phyloP scores from a whole-genome alignment of 2,113 vertebrate species.

The Nyctereutes procyonoides region DNA sequence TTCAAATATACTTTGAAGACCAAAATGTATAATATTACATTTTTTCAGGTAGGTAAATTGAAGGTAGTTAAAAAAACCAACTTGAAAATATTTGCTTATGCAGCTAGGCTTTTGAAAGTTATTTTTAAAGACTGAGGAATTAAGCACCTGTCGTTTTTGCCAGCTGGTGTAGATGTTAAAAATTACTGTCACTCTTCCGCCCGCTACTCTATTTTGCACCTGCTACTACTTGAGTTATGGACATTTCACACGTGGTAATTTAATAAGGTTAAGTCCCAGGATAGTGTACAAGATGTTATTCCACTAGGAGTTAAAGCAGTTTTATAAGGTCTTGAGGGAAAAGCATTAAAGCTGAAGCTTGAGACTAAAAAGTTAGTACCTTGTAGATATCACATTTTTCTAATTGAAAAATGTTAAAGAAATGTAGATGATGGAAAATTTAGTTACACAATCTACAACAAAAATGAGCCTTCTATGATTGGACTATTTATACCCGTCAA shows the following conservation, averaged over 20 bases:
- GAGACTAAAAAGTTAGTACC: conserved; percentile 31
- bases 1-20: conserved; percentile 43
- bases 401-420: conserved; percentile 30
- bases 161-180: conserved; percentile 78
- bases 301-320: not conserved
- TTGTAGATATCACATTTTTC: conserved; percentile 24
- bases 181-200: conserved; percentile 54
- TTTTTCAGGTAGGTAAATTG: conserved; percentile 49
- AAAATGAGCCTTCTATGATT: not conserved
- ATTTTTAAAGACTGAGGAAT: conserved; percentile 80
- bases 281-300: conserved; percentile 11
- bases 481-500: not conserved
- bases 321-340: conserved; percentile 62
- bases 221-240: conserved; percentile 72
- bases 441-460: not conserved
- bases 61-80: conserved; percentile 61
- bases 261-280: conserved; percentile 74
- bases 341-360: conserved; percentile 43
- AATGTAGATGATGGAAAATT: not conserved
- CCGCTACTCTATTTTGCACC: conserved; percentile 68
- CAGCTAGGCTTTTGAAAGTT: conserved; percentile 61
- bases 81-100: conserved; percentile 73
- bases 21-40: not conserved
- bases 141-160: conserved; percentile 79
- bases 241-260: conserved; percentile 69